Conservation (phyloP, 2,888 invertebrate species). For the Nematopogon swammerdamellus region DNA sequence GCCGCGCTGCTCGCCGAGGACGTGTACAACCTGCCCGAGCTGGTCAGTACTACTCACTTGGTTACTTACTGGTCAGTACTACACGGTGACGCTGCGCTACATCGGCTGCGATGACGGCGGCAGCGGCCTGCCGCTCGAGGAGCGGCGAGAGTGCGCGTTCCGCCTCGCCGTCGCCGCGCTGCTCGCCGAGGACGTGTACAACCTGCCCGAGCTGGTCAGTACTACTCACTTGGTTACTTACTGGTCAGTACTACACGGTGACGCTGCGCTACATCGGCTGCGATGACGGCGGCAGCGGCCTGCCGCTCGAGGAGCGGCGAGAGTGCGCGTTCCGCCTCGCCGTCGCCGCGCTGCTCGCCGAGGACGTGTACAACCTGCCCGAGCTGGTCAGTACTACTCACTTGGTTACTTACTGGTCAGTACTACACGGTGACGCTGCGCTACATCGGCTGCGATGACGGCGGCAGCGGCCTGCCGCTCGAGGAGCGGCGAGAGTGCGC, state of each 20-base stretch:
- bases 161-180: slow-evolving; percentile 92
- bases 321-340: slow-evolving; percentile 81
- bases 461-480: too few species aligned
- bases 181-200: slow-evolving; percentile 92
- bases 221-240: too few species aligned
- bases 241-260: slow-evolving; percentile 94
- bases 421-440: too few species aligned
- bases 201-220: slow-evolving; percentile 88
- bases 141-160: slow-evolving; percentile 61
- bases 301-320: slow-evolving; percentile 24
- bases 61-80: too few species aligned
- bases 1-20: slow-evolving; percentile 93
- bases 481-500: too few species aligned
- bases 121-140: slow-evolving; percentile 20
- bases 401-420: too few species aligned
- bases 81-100: slow-evolving; percentile 87
- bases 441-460: too few species aligned
- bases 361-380: slow-evolving; percentile 95
- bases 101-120: slow-evolving; percentile 49
- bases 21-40: slow-evolving; percentile 95
- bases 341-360: slow-evolving; percentile 90
- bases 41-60: too few species aligned
- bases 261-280: slow-evolving; percentile 76
- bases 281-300: slow-evolving; percentile 25
- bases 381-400: slow-evolving; percentile 82